Base-by-base conservation (phyloP, 2,888 invertebrate genomes). In the Catotricha subobsoleta region DNA sequence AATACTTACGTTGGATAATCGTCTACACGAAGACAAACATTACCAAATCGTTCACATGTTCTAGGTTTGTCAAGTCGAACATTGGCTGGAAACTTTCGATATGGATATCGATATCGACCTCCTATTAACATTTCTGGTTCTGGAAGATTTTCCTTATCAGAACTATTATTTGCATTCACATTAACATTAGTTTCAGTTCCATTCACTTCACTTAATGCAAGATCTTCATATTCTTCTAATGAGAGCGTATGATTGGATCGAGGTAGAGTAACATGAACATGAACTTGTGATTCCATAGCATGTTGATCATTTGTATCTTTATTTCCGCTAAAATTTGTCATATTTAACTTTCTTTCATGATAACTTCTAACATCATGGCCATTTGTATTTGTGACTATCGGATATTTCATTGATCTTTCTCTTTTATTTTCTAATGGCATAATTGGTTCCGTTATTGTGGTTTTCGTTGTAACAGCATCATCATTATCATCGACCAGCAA, bases 1-100 rank as follows among this genome's bases (percentile, higher is more conserved):
- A 27, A 25, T 43, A 67, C 77, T 72, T 64, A 82, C 82, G 74
- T 72, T 21, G 84, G 84, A 61, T 84, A 84, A 54, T 82, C 78
- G 9, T 70, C 69, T 18, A 74, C 69, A 46, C 76, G 74, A 40
- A 83, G 63, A 54, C 83, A 84, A 50, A 84, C 74, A 50, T 75
- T 74, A 3, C 77, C 74, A 51, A 81, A 79, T 46, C 76, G 68
- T 51, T 76, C 77, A 52, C 79, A 64, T 50, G 49, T 58, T 42
- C 52, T 62, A 47, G 61, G 63, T n/a, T n/a, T n/a, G 2, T 40
- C 43, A n/a, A 23, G 12, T 16, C 18, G 16, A 18, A 25, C 25
- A 15, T 15, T 21, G 16, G 33, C 16, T n/a, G 45, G 27, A 40
- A 58, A 59, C 36, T 44, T 50, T 51, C 60, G 59, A 60, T 55